Evolutionary conservation across 2,888 invertebrate species (phyloP).

Genomic region (Tanytarsus gracilentus): DNA sequence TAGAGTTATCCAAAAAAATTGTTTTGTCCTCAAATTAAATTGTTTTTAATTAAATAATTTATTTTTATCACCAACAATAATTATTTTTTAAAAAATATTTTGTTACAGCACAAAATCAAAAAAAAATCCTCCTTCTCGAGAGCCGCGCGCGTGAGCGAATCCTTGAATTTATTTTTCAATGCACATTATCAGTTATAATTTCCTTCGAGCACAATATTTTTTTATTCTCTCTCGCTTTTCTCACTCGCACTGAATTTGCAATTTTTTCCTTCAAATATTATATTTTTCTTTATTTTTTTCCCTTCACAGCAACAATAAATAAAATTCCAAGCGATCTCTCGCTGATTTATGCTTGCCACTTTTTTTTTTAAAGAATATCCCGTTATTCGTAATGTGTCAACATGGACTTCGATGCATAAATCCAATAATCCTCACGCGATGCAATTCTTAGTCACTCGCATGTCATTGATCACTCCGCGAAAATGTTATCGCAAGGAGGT

Average conservation of each 20-base stretch:
- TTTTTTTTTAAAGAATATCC: neutral
- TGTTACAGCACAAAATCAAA: too few species aligned
- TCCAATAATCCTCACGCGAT: constrained; percentile 13
- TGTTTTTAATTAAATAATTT: too few species aligned
- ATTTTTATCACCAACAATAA: neutral
- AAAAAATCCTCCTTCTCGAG: neutral
- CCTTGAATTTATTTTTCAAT: constrained; percentile 14
- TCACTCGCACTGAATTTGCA: neutral
- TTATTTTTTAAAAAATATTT: too few species aligned
- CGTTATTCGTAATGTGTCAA: constrained; percentile 9
- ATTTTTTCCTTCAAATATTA: neutral
- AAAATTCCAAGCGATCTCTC: too few species aligned
- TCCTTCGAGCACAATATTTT: constrained; percentile 1
- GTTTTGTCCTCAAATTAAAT: too few species aligned
- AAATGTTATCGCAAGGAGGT: neutral
- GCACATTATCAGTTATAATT: constrained; percentile 13
- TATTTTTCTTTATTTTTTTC: neutral
- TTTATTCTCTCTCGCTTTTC: neutral
- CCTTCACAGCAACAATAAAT: neutral
- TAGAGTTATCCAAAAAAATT: too few species aligned
- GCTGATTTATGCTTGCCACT: neutral
- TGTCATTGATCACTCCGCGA: constrained; percentile 2
- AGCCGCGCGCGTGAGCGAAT: neutral
- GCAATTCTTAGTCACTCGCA: neutral
- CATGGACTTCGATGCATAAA: constrained; percentile 1